Evolutionary conservation across 2,888 invertebrate genomes (phyloP), one percentile per base, ranked within the genome.

Genomic region (Drosophila nigritarsus): DNA sequence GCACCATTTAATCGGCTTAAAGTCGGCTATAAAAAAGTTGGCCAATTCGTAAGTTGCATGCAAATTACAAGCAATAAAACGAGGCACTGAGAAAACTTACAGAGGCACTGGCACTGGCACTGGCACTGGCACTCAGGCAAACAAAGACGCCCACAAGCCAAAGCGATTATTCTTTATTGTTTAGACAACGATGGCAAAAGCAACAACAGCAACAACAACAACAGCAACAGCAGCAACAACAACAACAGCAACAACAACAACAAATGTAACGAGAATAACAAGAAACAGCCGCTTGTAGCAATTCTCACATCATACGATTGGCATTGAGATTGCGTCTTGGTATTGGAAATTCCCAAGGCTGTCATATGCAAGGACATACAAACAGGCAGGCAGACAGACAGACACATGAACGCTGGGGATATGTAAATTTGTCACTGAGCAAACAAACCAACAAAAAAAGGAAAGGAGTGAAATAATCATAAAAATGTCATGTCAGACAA

Each of bases 261-360:
- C 50, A 67, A 8, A n/a, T 71, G 42, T 27, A 49, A 8, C 32
- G 60, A 64, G 34, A 78, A 67, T 34, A 76, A 83, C 74, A 74
- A 50, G 70, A 73, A 89, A 83, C 73, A 69, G 74, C 64, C 74
- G 71, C 68, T 80, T 84, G 80, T 84, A 64, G 84, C 89, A 92
- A 92, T 92, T 92, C 91, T 88, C 92, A 91, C 92, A 88, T 91
- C 91, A 91, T 92, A 89, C 91, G 90, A 91, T 91, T 91, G 89
- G 84, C 90, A 89, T 87, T 90, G 87, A 84, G 88, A 85, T 89
- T 91, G 80, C 74, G 78, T 78, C 80, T 74, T 81, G 83, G 83
- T 79, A 77, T 87, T 64, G 80, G 70, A 73, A 79, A 91, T 91
- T 91, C 91, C 91, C 91, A 80, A 82, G 90, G 78, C 81, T 83